These are phyloP conservation scores for Synanthedon formicaeformis DNA, from an alignment of 2,888 invertebrate genomes.

Conservation along the genomic window DNA sequence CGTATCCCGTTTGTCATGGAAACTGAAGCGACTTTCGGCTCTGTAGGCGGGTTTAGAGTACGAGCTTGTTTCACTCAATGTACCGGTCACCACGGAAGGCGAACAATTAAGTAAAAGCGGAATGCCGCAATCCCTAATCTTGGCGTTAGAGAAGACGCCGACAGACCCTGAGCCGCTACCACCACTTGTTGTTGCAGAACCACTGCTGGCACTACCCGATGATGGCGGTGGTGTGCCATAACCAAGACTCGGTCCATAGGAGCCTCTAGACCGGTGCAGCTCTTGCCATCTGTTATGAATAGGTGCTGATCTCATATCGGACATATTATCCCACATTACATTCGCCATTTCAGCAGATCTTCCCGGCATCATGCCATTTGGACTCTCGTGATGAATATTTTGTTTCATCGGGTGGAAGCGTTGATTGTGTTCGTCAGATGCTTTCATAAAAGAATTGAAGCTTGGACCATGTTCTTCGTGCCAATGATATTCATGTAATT, in stretches of 20 bases:
- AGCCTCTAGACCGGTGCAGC: constrained; percentile 16
- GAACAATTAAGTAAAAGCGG: constrained; percentile 56
- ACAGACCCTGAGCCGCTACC: constrained; percentile 23
- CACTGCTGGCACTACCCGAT: neutral
- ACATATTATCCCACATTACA: constrained; percentile 14
- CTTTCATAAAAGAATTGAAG: constrained; percentile 4
- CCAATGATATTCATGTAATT: too few relatives aligned
- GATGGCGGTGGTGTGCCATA: neutral
- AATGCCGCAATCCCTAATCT: constrained; percentile 46
- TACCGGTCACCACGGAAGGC: constrained; percentile 45
- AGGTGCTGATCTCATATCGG: constrained; percentile 17
- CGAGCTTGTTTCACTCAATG: constrained; percentile 30
- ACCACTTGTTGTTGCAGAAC: constrained; percentile 6
- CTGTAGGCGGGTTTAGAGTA: constrained; percentile 16
- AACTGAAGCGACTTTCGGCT: constrained; percentile 20
- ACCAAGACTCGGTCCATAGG: constrained; percentile 18
- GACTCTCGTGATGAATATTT: neutral
- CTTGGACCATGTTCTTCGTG: too few relatives aligned
- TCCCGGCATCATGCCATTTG: constrained; percentile 12
- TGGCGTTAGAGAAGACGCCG: constrained; percentile 52
- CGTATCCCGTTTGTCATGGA: constrained; percentile 43
- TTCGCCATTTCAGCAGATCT: constrained; percentile 28
- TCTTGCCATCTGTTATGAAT: neutral
- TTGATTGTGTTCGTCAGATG: constrained; percentile 3
- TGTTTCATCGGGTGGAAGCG: neutral